Evolutionary conservation across 64 coral and sea anemone species (phyloP).

Genomic region (Montipora efflorescens): DNA sequence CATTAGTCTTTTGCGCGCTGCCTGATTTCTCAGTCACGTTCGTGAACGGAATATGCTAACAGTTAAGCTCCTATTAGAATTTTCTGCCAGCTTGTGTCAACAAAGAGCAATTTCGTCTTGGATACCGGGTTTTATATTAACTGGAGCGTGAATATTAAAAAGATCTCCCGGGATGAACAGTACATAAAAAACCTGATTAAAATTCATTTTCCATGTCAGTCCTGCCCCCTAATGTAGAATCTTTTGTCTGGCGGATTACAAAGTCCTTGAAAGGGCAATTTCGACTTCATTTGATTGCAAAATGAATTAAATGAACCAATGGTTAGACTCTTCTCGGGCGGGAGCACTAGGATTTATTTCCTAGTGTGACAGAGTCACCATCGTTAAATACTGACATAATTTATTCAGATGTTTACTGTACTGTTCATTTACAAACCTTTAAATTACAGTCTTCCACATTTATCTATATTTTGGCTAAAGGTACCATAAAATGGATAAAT

Average conservation of each 20-base stretch:
- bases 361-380: no score
- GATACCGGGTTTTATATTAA: conserved; percentile 31
- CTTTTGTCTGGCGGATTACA: conserved; percentile 18
- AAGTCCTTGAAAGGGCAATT: not conserved
- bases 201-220: conserved; percentile 14
- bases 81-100: conserved; percentile 34
- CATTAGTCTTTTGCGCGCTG: not conserved
- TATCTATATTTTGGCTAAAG: no score
- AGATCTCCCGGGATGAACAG: not conserved
- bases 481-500: no score
- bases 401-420: no score
- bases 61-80: conserved; percentile 11
- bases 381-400: no score
- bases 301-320: no score
- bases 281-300: not conserved
- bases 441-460: no score
- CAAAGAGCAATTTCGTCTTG: conserved; percentile 11
- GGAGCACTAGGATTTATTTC: no score
- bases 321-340: no score
- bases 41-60: not conserved
- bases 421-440: no score
- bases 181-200: not conserved
- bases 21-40: not conserved
- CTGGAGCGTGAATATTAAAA: conserved; percentile 35
- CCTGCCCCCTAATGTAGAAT: not conserved